Conservation (phyloP, 2,888 invertebrate species). For the Hermaeophaga mercurialis region DNA sequence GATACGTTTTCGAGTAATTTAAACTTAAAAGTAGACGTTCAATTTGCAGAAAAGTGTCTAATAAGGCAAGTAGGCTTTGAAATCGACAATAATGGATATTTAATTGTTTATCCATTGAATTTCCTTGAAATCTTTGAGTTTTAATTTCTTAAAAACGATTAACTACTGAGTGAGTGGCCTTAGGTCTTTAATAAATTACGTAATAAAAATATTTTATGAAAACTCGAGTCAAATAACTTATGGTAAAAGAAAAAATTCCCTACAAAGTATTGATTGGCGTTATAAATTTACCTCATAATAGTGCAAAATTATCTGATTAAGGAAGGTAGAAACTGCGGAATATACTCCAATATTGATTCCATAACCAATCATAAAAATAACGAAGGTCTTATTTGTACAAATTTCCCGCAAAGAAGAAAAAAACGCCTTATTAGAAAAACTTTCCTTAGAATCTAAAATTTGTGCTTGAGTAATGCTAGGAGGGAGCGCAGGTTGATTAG, state of each 20-base stretch:
- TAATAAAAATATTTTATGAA: no score
- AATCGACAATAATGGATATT: no score
- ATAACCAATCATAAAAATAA: slow-evolving; percentile 81
- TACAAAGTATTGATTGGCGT: neutral
- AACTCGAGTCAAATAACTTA: no score
- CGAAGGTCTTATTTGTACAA: slow-evolving; percentile 75
- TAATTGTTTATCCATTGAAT: no score
- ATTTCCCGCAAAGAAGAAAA: slow-evolving; percentile 73
- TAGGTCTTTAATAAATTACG: no score
- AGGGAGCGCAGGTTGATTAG: slow-evolving; percentile 61
- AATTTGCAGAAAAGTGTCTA: no score
- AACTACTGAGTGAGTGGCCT: no score
- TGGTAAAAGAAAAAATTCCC: neutral
- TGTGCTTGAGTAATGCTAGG: slow-evolving; percentile 62
- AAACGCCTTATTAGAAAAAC: slow-evolving; percentile 60
- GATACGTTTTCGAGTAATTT: no score
- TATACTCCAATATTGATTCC: slow-evolving; percentile 94
- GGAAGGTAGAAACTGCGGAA: slow-evolving; percentile 91
- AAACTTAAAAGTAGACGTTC: no score
- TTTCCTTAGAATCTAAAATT: slow-evolving; percentile 60
- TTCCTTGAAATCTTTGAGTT: no score
- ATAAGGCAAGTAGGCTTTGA: no score
- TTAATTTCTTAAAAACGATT: no score
- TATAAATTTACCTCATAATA: slow-evolving; percentile 82
- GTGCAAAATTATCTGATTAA: slow-evolving; percentile 80